phyloP scores from a whole-genome alignment of 2,797 vertebrate species.

The Picus viridis region DNA sequence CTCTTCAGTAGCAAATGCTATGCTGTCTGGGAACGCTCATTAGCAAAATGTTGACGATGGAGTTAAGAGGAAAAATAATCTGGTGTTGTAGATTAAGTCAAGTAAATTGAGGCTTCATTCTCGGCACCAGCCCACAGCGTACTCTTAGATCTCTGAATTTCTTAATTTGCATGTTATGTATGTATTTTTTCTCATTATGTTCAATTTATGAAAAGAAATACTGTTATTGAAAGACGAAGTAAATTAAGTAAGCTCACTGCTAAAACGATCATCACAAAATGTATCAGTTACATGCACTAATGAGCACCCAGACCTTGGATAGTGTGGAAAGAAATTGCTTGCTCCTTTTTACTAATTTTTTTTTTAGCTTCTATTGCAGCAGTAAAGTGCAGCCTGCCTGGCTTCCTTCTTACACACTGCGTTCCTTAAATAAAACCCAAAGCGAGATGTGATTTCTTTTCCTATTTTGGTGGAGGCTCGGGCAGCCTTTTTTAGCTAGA shows the following conservation, averaged over 20 bases:
- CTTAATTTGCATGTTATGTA: constrained; percentile 22
- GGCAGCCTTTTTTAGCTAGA: neutral
- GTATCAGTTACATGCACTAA: neutral
- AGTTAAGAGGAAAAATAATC: constrained; percentile 3
- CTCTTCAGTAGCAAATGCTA: neutral
- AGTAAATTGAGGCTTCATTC: constrained; percentile 29
- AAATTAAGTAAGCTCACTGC: neutral
- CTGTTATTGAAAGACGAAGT: constrained; percentile 29
- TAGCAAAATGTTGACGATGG: neutral
- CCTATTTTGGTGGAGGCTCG: constrained; percentile 4
- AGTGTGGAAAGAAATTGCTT: constrained; percentile 7
- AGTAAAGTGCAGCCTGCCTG: neutral
- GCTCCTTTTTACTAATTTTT: neutral
- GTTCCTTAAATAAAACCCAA: constrained; percentile 29
- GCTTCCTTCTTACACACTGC: neutral
- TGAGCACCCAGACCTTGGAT: neutral
- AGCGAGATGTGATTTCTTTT: neutral
- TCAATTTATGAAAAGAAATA: neutral
- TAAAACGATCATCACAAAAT: neutral
- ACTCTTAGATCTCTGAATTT: neutral
- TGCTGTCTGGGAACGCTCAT: neutral
- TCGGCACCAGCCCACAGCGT: neutral
- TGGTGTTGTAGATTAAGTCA: constrained; percentile 2
- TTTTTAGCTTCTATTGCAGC: neutral
- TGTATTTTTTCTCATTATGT: neutral